Evolutionary conservation across 2,888 invertebrate genomes (phyloP), one percentile per base, ranked within the genome.

Genomic region (Pharmacophagus antenor): DNA sequence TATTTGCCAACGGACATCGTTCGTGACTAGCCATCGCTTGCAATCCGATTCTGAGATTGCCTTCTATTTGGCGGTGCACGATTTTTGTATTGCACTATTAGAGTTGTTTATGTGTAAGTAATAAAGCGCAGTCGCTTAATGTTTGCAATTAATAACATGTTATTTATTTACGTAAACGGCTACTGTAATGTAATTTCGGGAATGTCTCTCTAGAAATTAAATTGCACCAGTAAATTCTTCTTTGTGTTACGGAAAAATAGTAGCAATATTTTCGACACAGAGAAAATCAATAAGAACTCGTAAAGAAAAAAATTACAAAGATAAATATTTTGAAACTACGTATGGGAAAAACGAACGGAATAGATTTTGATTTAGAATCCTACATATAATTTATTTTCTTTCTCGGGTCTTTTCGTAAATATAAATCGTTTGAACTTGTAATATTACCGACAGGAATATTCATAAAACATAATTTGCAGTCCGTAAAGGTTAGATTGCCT

Each of bases 1-100:
- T 84, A 82, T 85, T 84, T 80, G 82, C 77, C 70, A 77, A 73
- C 72, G 65, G 70, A 66, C 63, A 49, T n/a, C 58, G 68, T 69
- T 78, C 79, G 80, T 80, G 80, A 79, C 79, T 74, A 72, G 73
- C 71, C 74, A 61, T 69, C 66, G 68, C 74, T 68, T 68, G 69
- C 70, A 66, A 63, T 60, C 67, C 67, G 66, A 72, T 77, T 56
- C 25, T n/a, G 18, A 75, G 73, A 72, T 77, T 77, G 73, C 76
- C 73, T 70, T 75, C 72, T 73, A 78, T 79, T 77, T 71, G 68
- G 72, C 68, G 73, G 53, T 20, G 63, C 81, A 81, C 82, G 82
- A 82, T 77, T 82, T 77, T 77, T 73, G 74, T 74, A 75, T 73
- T 71, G 74, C 74, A 73, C 48, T 58, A 52, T 53, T 25, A 50